These are phyloP conservation scores for Nesogale talazaci DNA, from an alignment of 2,113 vertebrate species.

Conservation along the genomic window DNA sequence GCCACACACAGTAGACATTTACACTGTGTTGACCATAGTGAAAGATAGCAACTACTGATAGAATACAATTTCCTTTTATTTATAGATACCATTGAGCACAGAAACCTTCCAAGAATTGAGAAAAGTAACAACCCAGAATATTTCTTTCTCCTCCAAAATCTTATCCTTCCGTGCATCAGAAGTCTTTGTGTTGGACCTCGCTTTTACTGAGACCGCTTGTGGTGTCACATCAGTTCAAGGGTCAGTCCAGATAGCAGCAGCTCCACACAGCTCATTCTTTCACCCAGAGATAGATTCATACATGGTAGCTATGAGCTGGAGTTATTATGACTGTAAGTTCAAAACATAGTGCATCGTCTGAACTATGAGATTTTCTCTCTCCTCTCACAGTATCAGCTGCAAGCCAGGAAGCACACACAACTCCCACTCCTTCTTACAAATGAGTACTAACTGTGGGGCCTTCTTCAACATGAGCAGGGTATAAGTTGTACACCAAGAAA, in stretches of 20 bases:
- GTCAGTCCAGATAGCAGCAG: background rate
- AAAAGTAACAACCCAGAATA: background rate
- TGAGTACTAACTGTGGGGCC: too few relatives aligned
- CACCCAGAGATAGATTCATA: fast-evolving
- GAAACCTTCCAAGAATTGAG: background rate
- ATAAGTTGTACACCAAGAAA: background rate
- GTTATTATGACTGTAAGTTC: background rate
- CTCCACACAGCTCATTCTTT: background rate
- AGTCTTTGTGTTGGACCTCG: background rate
- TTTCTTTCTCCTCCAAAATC: background rate
- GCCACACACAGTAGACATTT: background rate
- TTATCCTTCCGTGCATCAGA: background rate
- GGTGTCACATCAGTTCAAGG: background rate
- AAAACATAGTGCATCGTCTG: too few relatives aligned
- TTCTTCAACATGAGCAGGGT: background rate
- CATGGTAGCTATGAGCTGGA: background rate
- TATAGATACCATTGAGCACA: background rate
- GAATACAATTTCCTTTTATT: background rate
- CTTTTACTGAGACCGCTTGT: background rate
- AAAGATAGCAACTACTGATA: background rate
- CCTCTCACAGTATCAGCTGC: background rate
- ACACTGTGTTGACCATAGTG: background rate
- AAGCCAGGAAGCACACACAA: background rate
- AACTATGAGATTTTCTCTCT: background rate
- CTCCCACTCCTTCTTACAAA: background rate